Evolutionary conservation across 2,797 vertebrate species (phyloP).

Genomic region (Ara ararauna): DNA sequence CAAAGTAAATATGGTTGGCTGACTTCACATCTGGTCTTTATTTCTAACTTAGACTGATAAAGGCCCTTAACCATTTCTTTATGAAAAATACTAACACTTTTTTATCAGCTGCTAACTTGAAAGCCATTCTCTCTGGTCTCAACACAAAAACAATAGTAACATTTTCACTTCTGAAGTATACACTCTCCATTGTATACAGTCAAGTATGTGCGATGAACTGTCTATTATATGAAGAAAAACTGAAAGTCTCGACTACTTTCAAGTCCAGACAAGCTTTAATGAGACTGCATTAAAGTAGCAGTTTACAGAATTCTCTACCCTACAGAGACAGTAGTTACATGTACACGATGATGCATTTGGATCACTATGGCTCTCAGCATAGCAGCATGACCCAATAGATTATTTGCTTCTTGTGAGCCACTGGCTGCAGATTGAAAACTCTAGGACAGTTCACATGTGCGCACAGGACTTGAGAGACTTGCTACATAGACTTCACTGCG

Average conservation of each 20-base stretch:
- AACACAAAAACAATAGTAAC: background rate
- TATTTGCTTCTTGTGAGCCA: background rate
- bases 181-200: background rate
- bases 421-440: background rate
- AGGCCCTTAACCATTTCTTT: background rate
- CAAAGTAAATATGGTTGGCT: background rate
- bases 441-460: rapidly evolving
- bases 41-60: background rate
- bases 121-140: background rate
- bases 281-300: background rate
- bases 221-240: background rate
- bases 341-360: rapidly evolving
- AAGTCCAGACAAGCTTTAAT: background rate
- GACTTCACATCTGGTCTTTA: background rate
- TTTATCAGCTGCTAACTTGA: background rate
- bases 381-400: background rate
- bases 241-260: background rate
- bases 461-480: background rate
- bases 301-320: background rate
- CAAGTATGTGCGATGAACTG: background rate
- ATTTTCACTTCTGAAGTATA: background rate
- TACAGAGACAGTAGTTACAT: background rate
- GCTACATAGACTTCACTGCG: background rate
- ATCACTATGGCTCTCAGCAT: background rate
- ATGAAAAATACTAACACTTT: background rate